Base-by-base conservation (phyloP, 2,888 invertebrate genomes). In the Tiliacea citrago region DNA sequence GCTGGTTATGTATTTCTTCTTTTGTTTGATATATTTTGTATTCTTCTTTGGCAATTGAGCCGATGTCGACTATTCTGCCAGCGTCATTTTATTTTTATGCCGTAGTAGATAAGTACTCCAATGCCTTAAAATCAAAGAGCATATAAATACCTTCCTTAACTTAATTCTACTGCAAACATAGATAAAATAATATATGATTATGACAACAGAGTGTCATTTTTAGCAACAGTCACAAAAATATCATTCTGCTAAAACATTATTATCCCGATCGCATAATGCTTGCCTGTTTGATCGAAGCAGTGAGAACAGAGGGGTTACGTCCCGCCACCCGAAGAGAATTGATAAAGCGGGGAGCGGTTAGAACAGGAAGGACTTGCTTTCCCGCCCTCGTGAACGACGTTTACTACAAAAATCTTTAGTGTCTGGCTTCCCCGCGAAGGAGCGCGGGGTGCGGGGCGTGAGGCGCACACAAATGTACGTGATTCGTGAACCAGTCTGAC, bases 401-500 rank as follows among this genome's bases (percentile, higher is more conserved):
- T 24, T 24, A 63, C 3, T 45, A 62, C 39, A 24, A 67, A 60
- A 21, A 62, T 42, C 24, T 42, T 42, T 39, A 61, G 18, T 8
- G 47, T 18, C 18, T 61, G 24, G 12, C 53, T 18, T 39, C 35
- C 24, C 24, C 24, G 16, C 12, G 8, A 9, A 7, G 5, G 16
- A 10, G 24, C 18, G 42, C 35, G 60, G 45, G 68, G 3, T 18
- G 76, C 49, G 62, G 80, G 51, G 45, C 35, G 47, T 2, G 45
- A 18, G 16, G 21, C 12, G 16, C 42, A n/a, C n/a, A 21, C 24
- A 6, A 16, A 13, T n/a, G n/a, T 5, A 16, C 13, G 2, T 47
- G 7, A 68, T 29, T n/a, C 29, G 24, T 16, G 24, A 29, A 21
- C n/a, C 63, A 77, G 81, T 80, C 4, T 12, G 58, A n/a, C 74